Percentiles rank a stretch among this genome's conserved stretches.
Evolutionary conservation across 2,113 vertebrate species (phyloP).

Genomic region (Furnarius figulus): DNA sequence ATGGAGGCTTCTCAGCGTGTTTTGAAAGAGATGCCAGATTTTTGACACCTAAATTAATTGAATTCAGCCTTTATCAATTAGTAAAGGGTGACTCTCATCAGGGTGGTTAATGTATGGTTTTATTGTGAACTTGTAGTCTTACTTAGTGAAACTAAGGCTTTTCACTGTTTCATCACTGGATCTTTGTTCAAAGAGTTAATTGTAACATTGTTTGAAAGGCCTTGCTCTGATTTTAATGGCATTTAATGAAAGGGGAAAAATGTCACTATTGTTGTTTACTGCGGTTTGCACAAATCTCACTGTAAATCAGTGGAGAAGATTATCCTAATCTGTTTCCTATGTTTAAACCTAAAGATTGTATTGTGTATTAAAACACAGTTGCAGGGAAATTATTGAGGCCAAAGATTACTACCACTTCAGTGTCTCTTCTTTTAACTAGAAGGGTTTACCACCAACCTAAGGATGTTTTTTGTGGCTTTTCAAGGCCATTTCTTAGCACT

Average conservation of each 20-base stretch:
- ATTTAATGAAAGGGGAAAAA: background rate
- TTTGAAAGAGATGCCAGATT: background rate
- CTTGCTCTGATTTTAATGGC: background rate
- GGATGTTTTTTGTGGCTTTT: background rate
- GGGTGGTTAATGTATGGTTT: accelerated
- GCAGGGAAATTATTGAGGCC: background rate
- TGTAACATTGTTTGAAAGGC: background rate
- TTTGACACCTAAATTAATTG: background rate
- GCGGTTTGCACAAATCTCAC: background rate
- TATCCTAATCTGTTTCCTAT: background rate
- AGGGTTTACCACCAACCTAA: background rate
- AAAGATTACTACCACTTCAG: background rate
- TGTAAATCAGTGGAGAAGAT: background rate
- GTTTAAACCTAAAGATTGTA: background rate
- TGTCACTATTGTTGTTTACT: background rate
- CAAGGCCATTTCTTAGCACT: background rate
- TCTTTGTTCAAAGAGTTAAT: background rate
- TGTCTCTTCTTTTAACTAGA: background rate
- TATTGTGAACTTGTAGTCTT: background rate
- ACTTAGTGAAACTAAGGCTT: background rate
- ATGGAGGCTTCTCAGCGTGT: background rate
- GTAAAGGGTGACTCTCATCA: background rate
- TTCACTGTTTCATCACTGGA: background rate
- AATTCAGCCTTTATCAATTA: background rate
- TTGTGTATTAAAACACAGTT: background rate